These are phyloP conservation scores for Notodonta ziczac DNA, from an alignment of 2,888 invertebrate genomes.

Conservation along the genomic window DNA sequence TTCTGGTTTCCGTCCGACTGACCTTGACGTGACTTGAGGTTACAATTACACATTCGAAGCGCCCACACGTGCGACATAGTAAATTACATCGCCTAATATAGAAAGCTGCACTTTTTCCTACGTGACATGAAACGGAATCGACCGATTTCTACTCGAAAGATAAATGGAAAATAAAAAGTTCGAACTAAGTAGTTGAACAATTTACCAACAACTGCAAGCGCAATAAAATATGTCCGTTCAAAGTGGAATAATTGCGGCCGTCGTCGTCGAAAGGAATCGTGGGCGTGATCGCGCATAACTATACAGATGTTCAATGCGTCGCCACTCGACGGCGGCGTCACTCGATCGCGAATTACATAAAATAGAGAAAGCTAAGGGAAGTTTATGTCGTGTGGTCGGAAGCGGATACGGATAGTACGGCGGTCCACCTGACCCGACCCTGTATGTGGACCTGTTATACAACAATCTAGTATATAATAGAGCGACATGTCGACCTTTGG, in stretches of 20 bases:
- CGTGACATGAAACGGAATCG: constrained; percentile 65
- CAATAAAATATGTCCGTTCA: constrained; percentile 37
- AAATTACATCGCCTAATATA: constrained; percentile 57
- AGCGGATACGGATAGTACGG: constrained; percentile 71
- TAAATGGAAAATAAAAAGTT: constrained; percentile 40
- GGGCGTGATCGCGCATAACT: constrained; percentile 46
- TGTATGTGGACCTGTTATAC: constrained; percentile 67
- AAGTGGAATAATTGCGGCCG: constrained; percentile 31
- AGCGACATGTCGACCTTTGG: constrained; percentile 69
- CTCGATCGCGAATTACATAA: constrained; percentile 54
- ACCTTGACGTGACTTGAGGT: constrained; percentile 73
- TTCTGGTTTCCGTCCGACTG: constrained; percentile 71
- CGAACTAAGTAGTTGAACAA: not conserved
- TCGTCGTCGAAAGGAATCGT: constrained; percentile 28
- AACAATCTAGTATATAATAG: constrained; percentile 63
- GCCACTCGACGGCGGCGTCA: constrained; percentile 10
- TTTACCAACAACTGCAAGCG: constrained; percentile 6
- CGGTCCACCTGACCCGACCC: constrained; percentile 67
- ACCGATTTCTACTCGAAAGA: constrained; percentile 50
- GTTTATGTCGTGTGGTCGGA: constrained; percentile 57
- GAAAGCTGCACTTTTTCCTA: constrained; percentile 74
- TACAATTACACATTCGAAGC: constrained; percentile 67
- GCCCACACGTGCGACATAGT: constrained; percentile 50
- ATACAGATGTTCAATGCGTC: constrained; percentile 20
- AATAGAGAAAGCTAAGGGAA: constrained; percentile 70